Evolutionary conservation across 2,113 vertebrate genomes (phyloP), one percentile per base, ranked within the genome.

Genomic region (Edolisoma coerulescens): DNA sequence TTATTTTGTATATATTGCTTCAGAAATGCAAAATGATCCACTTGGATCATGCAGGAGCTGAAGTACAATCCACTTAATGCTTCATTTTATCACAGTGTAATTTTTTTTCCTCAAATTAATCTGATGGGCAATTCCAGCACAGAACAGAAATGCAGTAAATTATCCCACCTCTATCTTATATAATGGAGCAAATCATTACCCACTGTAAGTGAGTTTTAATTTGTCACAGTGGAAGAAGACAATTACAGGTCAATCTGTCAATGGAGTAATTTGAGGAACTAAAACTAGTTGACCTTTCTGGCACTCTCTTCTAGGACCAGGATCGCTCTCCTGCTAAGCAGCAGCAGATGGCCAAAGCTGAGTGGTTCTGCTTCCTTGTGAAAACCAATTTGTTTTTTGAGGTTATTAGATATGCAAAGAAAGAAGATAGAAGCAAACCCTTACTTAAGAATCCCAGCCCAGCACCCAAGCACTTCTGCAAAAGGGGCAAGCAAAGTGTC

Each of bases 181-280:
- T 79, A 93, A 95, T 68, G n/a, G 47, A 94, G 35, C 28, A 93
- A 93, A 94, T 84, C 68, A 86, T 78, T 88, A 86, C 14, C 57
- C 24, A 26, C 6, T 52, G 32, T 86, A 94, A 96, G 71, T 64
- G 85, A 71, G 50, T 84, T 95, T 96, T 96, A 96, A 95, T 91
- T 96, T 74, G 83, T 74, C 92, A 89, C 23, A 90, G 79, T 15
- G 4, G 70, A 61, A 91, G 75, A 84, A 30, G 65, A 86, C 88
- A 90, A 89, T 93, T 95, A 89, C 74, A 93, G 83, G 93, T 95
- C 92, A 94, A 84, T 82, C 64, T 93, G 76, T 50, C 92, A 92
- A 78, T 35, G 33, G 63, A 81, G 16, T 95, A 93, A 88, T 93
- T 74, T 67, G 68, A 90, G 61, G 71, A 71, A 84, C 37, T 81